Evolutionary conservation across 2,888 invertebrate genomes (phyloP).

Genomic region (Theodoxus fluviatilis): DNA sequence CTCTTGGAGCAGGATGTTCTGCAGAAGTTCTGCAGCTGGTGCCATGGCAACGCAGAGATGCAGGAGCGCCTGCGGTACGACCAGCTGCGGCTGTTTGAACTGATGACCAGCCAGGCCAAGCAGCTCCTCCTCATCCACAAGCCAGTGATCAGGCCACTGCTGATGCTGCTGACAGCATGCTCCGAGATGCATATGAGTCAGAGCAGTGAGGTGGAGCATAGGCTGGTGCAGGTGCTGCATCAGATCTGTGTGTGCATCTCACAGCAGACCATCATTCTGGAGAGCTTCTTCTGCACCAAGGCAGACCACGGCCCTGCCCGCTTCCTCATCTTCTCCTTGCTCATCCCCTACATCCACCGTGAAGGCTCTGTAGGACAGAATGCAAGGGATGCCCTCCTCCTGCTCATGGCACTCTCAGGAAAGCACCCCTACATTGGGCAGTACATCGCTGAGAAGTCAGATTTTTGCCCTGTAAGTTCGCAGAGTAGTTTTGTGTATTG

Average conservation of each 20-base stretch:
- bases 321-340: constrained; percentile 87
- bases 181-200: constrained; percentile 38
- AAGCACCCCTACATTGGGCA: constrained; percentile 79
- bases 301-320: constrained; percentile 67
- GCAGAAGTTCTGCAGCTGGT: constrained; percentile 87
- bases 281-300: constrained; percentile 83
- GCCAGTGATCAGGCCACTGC: constrained; percentile 80
- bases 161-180: constrained; percentile 78
- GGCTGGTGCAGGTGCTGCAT: constrained; percentile 84
- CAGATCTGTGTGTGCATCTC: constrained; percentile 89
- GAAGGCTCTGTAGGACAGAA: constrained; percentile 89
- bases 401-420: constrained; percentile 92
- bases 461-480: constrained; percentile 83
- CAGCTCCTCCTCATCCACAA: constrained; percentile 86
- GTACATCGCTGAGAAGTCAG: constrained; percentile 85
- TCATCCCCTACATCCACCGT: constrained; percentile 87
- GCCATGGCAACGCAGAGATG: constrained; percentile 76
- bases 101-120: constrained; percentile 82
- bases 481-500: too few relatives aligned
- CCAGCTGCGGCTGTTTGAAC: constrained; percentile 86
- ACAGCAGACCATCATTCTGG: constrained; percentile 86
- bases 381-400: constrained; percentile 86
- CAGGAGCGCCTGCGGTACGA: constrained; percentile 84
- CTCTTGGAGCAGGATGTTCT: constrained; percentile 82
- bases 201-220: constrained; percentile 77